Evolutionary conservation across 2,113 vertebrate species (phyloP).

Genomic region (Bubo blakistoni): DNA sequence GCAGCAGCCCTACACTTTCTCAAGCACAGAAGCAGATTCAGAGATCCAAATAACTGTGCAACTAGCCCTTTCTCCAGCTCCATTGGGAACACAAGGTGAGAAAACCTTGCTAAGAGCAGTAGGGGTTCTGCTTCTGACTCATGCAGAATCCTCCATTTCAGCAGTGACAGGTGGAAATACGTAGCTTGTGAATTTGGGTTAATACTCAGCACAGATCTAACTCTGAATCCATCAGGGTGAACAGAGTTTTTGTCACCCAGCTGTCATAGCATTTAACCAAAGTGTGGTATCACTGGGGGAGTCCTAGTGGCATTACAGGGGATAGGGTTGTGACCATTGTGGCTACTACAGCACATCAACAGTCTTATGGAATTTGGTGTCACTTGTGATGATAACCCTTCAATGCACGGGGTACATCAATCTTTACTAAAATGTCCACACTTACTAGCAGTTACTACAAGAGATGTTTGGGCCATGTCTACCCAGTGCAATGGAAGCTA

Average conservation of each 20-base stretch:
- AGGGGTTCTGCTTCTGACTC: neutral
- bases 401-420: neutral
- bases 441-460: neutral
- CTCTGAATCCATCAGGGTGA: neutral
- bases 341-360: neutral
- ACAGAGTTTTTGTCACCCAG: neutral
- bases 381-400: neutral
- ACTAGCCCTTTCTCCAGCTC: neutral
- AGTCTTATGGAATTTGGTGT: neutral
- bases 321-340: neutral
- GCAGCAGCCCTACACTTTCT: neutral
- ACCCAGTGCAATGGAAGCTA: neutral
- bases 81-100: neutral
- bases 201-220: neutral
- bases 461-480: neutral
- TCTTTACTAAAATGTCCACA: neutral
- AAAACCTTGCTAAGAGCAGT: neutral
- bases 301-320: neutral
- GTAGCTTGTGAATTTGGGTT: rapidly evolving
- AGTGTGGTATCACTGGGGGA: rapidly evolving
- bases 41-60: neutral
- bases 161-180: neutral
- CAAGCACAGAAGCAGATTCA: neutral
- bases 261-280: neutral
- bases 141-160: neutral